Base-by-base conservation (phyloP, 2,113 vertebrate genomes). In the Megaptera novaeangliae region DNA sequence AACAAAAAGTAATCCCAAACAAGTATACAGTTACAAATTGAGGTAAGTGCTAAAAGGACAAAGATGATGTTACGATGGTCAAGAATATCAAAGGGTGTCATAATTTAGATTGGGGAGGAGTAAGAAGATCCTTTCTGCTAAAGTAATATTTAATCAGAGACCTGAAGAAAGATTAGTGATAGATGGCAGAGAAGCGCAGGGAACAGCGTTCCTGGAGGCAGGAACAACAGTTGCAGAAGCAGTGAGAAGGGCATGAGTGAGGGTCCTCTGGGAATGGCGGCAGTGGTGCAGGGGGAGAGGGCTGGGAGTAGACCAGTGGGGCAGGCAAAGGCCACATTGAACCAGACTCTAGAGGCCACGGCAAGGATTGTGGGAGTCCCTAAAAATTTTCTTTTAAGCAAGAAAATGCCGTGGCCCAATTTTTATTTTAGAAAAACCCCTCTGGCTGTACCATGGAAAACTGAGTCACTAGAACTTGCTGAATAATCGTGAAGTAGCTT, bases 341-440 rank as follows among this genome's bases (percentile, higher is more conserved):
- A 14, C 29, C 21, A 71, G 75, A 49, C 20, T 55, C 17, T 2
- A 34, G 63, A 66, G 36, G 12, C 77, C 46, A 20, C 0, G 2
- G 11, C 36, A 25, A 86, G 34, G 7, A 61, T 39, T 85, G 36
- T 29, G 31, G 57, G 87, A 88, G 52, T 44, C 46, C 46, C 25
- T 75, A 21, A 29, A 88, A 66, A 21, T 55, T 55, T 78, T 55
- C 49, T 75, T 95, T 80, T 84, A 57, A 92, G 46, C 57, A 86
- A 97, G 86, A 87, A 93, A 95, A 89, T 80, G 20, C 12, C 46
- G 25, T 95, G 93, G 80, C 86, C 96, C 63, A 94, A 1, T 75
- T 96, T 96, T 95, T 83, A 87, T 96, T 97, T 98, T 96, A 92
- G 95, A 55, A 89, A 95, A 69, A 92, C 44, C 66, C 25, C 25